A percentile compares a stretch with the other conserved stretches of the same genome.
Evolutionary conservation across 1,140 invertebrate genomes (phyloP).

Genomic region (Olivierus martensii): DNA sequence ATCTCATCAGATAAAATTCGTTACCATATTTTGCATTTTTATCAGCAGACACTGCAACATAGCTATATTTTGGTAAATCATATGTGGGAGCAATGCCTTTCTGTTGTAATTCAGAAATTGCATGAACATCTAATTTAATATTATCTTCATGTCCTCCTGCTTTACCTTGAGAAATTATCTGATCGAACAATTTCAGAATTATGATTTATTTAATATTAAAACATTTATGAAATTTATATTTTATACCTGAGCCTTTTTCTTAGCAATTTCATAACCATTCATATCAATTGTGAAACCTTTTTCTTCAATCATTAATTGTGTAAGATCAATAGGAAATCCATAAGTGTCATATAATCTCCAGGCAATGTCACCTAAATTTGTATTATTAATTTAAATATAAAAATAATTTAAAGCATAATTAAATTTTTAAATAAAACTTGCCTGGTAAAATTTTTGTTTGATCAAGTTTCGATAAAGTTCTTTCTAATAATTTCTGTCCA

Average conservation of each 20-base stretch:
- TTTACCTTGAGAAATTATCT: slow-evolving; percentile 70
- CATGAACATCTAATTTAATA: slow-evolving; percentile 85
- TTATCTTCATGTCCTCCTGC: slow-evolving; percentile 57
- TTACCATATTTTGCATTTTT: slow-evolving; percentile 47
- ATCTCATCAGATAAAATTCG: neutral
- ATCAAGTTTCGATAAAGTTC: slow-evolving; percentile 71
- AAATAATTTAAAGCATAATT: neutral
- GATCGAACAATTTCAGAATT: slow-evolving; percentile 5
- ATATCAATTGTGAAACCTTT: slow-evolving; percentile 78
- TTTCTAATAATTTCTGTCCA: slow-evolving; percentile 77
- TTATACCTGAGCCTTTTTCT: slow-evolving; percentile 51
- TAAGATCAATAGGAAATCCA: slow-evolving; percentile 96
- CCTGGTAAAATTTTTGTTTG: slow-evolving; percentile 25
- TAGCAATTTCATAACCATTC: slow-evolving; percentile 77
- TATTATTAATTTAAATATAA: neutral
- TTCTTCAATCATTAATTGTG: slow-evolving; percentile 94
- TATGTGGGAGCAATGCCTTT: slow-evolving; percentile 64
- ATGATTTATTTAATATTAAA: neutral
- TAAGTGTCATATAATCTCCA: slow-evolving; percentile 99
- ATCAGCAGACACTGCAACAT: slow-evolving; percentile 46
- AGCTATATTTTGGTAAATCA: slow-evolving; percentile 86
- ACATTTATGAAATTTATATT: neutral
- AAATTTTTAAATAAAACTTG: slow-evolving; percentile 3
- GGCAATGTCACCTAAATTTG: slow-evolving; percentile 64
- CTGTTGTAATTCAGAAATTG: slow-evolving; percentile 79